Base-by-base conservation (phyloP, 2,113 vertebrate genomes). In the Cichladusa arquata region DNA sequence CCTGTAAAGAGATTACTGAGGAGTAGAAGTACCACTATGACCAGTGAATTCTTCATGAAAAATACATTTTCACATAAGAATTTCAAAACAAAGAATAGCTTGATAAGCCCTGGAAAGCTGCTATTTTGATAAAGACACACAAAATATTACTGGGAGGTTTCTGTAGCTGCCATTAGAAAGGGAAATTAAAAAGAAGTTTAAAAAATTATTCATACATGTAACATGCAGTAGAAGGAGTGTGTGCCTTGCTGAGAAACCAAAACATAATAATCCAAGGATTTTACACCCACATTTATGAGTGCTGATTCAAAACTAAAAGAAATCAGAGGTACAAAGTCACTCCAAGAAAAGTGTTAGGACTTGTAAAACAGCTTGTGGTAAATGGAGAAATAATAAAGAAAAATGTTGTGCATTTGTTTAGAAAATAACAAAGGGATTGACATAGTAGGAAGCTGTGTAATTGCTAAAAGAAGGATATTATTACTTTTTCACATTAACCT, bases 351-450 rank as follows among this genome's bases (percentile, higher is more conserved):
- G 13, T 19, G 11, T 71, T 73, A 67, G 31, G 56, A 86, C 64
- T 40, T 71, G 29, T 67, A 47, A 71, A 66, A 61, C 72, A 86
- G 56, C 45, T 95, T 81, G 81, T 56, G 44, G 44, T 60, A 80
- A 78, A 90, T 48, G 60, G 54, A 81, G 31, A 88, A 92, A 88
- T 92, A 88, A 88, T 45, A 58, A 83, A 88, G 90, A 88, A 83
- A 77, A 88, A 38, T 53, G 47, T 34, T 29, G 18, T 67, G 40
- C 40, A 42, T 81, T 96, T 93, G 31, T 67, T 96, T 92, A 65
- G 86, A 71, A 93, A 90, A 56, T 81, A 81, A n/a, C 42, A 80
- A 92, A 94, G 24, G 14, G 45, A 50, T 73, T 90, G 67, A 70
- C 44, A 19, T 50, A 48, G 74, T 77, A 56, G 74, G 67, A 90